Base-by-base conservation (phyloP, 2,113 vertebrate genomes). In the Formicarius rufipectus region DNA sequence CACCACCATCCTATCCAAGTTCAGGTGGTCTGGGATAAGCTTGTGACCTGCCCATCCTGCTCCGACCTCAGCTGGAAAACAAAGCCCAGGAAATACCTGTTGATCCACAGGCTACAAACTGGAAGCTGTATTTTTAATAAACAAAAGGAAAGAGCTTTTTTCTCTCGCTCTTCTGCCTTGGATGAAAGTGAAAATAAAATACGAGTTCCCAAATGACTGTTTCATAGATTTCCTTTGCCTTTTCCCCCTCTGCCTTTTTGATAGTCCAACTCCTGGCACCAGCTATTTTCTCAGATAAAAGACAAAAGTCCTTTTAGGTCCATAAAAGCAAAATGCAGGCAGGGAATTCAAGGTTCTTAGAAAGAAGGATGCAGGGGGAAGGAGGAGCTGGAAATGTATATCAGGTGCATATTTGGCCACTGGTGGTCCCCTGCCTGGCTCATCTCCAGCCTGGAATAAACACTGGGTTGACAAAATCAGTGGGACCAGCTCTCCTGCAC, bases 221-320 rank as follows among this genome's bases (percentile, higher is more conserved):
- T 96, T 96, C 82, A 83, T 25, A 91, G 79, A 85, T 50, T 13
- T 8, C 39, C 93, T 64, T 53, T 76, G 74, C 60, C 91, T 39
- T 62, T 74, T 59, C 69, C 58, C 67, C 42, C 62, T 63, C 87
- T 77, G 81, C 76, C 89, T 94, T 96, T 97, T 95, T 92, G 90
- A 96, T 91, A 69, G 84, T 86, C 91, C 18, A 63, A 87, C 73
- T 96, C 78, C 69, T 73, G 31, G 95, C 93, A 93, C 91, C 87
- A 84, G 81, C 97, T 97, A 80, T 93, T 96, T 97, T 92, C 95
- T 58, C 94, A 96, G 96, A 97, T 97, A 90, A 98, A 98, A 97
- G 97, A 94, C 96, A 96, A 95, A 86, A 87, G 89, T 85, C 75
- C 94, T 97, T 96, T 97, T 59, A 97, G 95, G 80, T 68, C 88